Evolutionary conservation across 1,140 invertebrate species (phyloP).

Genomic region (Goniozus legneri): DNA sequence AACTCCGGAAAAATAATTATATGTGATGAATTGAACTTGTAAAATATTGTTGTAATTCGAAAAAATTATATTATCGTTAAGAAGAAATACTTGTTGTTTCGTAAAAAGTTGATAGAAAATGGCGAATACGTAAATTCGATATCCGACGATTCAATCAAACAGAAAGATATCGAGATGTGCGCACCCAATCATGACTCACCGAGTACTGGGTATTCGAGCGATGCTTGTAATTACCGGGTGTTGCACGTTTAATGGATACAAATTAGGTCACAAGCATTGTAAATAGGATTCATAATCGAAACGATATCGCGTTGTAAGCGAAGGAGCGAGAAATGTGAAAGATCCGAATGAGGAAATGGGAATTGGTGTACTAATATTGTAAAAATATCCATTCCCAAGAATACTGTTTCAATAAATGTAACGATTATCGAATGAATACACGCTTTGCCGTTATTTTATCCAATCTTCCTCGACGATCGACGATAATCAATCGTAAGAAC

Average conservation of each 20-base stretch:
- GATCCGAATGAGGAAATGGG: slow-evolving; percentile 8
- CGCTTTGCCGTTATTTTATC: too few species aligned
- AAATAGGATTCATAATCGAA: slow-evolving; percentile 36
- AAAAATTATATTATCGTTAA: too few species aligned
- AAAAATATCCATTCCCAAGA: slow-evolving; percentile 42
- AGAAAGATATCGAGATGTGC: slow-evolving; percentile 21
- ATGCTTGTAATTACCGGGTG: slow-evolving; percentile 21
- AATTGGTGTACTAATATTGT: slow-evolving; percentile 26
- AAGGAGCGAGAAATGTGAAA: slow-evolving; percentile 12
- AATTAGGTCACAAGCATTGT: slow-evolving; percentile 29
- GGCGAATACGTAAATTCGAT: too few species aligned
- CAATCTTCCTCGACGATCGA: too few species aligned
- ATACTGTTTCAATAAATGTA: slow-evolving; percentile 49
- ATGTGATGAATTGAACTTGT: too few species aligned
- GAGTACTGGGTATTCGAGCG: slow-evolving; percentile 21
- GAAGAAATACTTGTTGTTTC: too few species aligned
- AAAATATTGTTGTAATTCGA: too few species aligned
- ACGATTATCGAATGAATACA: slow-evolving; percentile 27
- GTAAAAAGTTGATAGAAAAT: too few species aligned
- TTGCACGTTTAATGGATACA: slow-evolving; percentile 19
- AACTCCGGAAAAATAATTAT: too few species aligned
- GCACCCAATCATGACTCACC: slow-evolving; percentile 17
- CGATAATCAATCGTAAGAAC: too few species aligned
- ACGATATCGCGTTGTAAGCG: slow-evolving; percentile 34
- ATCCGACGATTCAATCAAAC: too few species aligned